Evolutionary conservation across 2,113 vertebrate species (phyloP), one percentile per base, ranked within the genome.

Genomic region (Colossoma macropomum): DNA sequence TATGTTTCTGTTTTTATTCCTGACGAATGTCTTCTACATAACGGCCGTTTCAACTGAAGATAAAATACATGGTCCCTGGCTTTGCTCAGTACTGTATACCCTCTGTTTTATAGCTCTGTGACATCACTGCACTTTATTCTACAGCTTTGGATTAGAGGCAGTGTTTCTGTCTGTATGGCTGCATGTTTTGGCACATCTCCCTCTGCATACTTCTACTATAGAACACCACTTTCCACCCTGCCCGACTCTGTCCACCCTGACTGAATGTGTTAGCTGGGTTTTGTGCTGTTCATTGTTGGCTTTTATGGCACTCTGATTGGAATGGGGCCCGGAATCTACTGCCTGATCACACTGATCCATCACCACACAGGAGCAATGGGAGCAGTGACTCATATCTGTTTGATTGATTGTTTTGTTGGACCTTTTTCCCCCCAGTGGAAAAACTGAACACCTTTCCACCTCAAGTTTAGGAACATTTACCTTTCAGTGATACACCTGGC

Each of bases 141-240:
- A 77, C 34, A 77, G 12, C 60, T 11, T 38, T 76, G 56, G 32
- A 56, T 9, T 0, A 45, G 75, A 77, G 23, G 23, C 59, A 30
- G 9, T 79, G 63, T 79, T 66, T 78, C 12, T 25, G 52, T 38
- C 34, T 69, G 27, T 54, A 15, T 32, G 19, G 62, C 50, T 56
- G 48, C 77, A 2, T 79, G 77, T 79, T 21, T 63, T 12, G 28
- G 65, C 77, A 56, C 21, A 79, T 56, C 65, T 69, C 79, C 32
- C 15, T 45, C 45, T 8, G 3, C 28, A 79, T 69, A 34, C 68
- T 54, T 79, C 62, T 66, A 17, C 75, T 48, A 65, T 65, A 48
- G 60, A 32, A 5, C 25, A 65, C 11, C 27, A 50, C 60, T 48
- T 78, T 66, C 62, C 50, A 17, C 50, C 50, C 54, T n/a, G 21